Percentiles rank a stretch among this genome's conserved stretches.
These are phyloP conservation scores for Tadarida brasiliensis DNA, from an alignment of 2,797 vertebrate genomes.

Conservation along the genomic window DNA sequence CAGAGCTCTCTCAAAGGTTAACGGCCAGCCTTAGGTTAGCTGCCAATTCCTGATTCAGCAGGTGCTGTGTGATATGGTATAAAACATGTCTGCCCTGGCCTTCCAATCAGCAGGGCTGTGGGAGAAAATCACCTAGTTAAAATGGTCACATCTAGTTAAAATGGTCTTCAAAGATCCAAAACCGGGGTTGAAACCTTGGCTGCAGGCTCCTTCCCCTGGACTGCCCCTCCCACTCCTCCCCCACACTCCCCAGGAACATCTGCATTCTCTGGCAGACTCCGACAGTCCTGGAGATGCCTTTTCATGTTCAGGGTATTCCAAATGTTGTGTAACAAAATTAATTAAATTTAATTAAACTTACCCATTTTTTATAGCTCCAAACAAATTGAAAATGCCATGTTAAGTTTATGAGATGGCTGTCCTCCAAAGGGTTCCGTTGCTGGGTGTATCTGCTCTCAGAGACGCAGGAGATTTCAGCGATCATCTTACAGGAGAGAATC, in stretches of 20 bases:
- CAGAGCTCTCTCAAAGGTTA: not conserved
- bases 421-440: slow-evolving; percentile 82
- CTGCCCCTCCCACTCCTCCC: not conserved
- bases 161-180: not conserved
- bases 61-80: not conserved
- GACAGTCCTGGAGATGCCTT: slow-evolving; percentile 71
- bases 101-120: not conserved
- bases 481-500: slow-evolving; percentile 81
- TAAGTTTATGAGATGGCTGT: slow-evolving; percentile 82
- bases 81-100: not conserved
- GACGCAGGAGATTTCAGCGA: slow-evolving; percentile 77
- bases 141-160: not conserved
- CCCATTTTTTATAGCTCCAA: slow-evolving; percentile 84
- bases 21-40: not conserved
- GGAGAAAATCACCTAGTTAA: not conserved
- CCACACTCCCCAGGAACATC: not conserved
- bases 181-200: not conserved
- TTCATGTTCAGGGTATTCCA: slow-evolving; percentile 70
- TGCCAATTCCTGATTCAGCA: slow-evolving; percentile 34
- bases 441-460: slow-evolving; percentile 63
- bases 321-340: slow-evolving; percentile 84
- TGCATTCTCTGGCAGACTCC: slow-evolving; percentile 53
- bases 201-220: not conserved
- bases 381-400: slow-evolving; percentile 78
- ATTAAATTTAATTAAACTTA: slow-evolving; percentile 87